Evolutionary conservation across 2,888 invertebrate species (phyloP).

Genomic region (Leptothorax acervorum): DNA sequence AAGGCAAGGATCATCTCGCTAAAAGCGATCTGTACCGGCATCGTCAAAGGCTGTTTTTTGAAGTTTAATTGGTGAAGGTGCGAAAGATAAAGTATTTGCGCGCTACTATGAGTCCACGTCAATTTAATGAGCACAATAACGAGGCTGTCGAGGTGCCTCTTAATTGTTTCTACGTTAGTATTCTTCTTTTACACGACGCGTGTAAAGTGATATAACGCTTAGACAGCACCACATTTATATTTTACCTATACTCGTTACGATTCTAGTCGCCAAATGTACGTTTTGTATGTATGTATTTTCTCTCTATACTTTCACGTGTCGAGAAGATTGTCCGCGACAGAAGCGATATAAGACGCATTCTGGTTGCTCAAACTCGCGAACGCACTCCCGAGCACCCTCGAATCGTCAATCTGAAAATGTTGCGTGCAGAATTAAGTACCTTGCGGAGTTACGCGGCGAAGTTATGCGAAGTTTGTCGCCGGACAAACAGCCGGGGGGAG

Average conservation of each 20-base stretch:
- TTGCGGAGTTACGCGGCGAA: neutral
- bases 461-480: neutral
- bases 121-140: conserved; percentile 36
- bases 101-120: neutral
- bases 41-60: neutral
- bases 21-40: neutral
- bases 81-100: conserved; percentile 10
- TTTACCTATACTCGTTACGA: conserved; percentile 13
- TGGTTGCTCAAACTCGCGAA: conserved; percentile 1
- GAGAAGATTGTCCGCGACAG: neutral
- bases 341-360: neutral
- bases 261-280: conserved; percentile 23
- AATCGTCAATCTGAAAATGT: neutral
- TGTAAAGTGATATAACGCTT: conserved; percentile 44
- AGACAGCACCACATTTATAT: conserved; percentile 6
- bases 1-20: neutral
- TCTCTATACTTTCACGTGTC: conserved; percentile 1
- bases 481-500: conserved; percentile 43
- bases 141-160: conserved; percentile 37
- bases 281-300: conserved; percentile 28
- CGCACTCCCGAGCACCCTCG: neutral
- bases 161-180: conserved; percentile 23
- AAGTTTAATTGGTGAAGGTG: neutral
- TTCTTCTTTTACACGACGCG: conserved; percentile 19
- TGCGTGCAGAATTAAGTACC: neutral